A percentile compares a stretch with the other conserved stretches of the same genome.
phyloP scores from a whole-genome alignment of 2,113 vertebrate genomes.

The Leptosomus discolor region DNA sequence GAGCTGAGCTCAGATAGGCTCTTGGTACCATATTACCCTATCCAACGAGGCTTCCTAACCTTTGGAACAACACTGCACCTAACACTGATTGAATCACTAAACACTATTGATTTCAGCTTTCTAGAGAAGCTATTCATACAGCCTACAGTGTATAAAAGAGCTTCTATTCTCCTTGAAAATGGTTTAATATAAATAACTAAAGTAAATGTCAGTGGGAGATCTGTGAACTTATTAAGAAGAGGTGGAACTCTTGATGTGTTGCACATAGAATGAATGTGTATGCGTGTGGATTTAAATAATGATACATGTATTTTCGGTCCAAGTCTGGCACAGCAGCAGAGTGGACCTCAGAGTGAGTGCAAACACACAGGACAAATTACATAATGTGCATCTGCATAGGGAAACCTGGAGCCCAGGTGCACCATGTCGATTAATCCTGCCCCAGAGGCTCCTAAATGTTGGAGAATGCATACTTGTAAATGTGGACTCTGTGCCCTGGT shows the following conservation, averaged over 20 bases:
- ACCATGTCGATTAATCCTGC: neutral
- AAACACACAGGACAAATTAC: neutral
- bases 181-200: slow-evolving; percentile 58
- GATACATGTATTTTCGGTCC: neutral
- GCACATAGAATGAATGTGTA: neutral
- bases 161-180: slow-evolving; percentile 60
- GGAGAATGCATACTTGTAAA: neutral
- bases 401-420: neutral
- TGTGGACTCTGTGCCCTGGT: neutral
- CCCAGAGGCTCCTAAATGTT: slow-evolving; percentile 5
- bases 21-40: neutral
- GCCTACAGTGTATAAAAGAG: slow-evolving; percentile 26
- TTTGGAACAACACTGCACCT: neutral
- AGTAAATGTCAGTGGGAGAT: slow-evolving; percentile 59
- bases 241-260: slow-evolving; percentile 14
- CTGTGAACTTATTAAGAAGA: slow-evolving; percentile 49
- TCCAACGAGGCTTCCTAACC: neutral
- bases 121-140: slow-evolving; percentile 32
- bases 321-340: neutral
- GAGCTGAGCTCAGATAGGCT: neutral
- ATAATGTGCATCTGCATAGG: neutral
- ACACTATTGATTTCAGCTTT: slow-evolving; percentile 54
- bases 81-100: slow-evolving; percentile 7
- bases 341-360: neutral
- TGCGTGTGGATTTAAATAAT: neutral